Base-by-base conservation (phyloP, 2,113 vertebrate genomes). In the Callionymus lyra region DNA sequence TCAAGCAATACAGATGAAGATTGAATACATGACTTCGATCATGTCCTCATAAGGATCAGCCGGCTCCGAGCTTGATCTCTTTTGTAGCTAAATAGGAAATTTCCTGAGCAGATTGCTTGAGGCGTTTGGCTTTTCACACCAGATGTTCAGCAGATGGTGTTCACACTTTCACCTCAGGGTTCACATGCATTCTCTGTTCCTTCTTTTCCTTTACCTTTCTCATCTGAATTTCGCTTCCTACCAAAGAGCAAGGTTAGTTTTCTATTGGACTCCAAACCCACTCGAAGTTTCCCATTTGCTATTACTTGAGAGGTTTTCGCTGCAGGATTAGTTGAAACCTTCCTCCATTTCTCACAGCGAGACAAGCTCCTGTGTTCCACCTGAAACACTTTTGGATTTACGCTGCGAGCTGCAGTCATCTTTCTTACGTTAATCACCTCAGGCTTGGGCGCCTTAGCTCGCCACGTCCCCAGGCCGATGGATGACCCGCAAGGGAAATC, bases 371-470 rank as follows among this genome's bases (percentile, higher is more conserved):
- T n/a, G 64, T 77, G 76, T 77, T 79, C 49, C 67, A 50, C 47
- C 47, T 79, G 58, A 84, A 72, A 65, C 69, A 59, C 68, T 71
- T 68, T 77, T 59, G 68, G 67, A 82, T 86, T 79, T 85, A 78
- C 72, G 55, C 59, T 32, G 56, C 53, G 47, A 65, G 36, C 53
- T 52, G 67, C 61, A 71, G 72, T 55, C 27, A 51, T 76, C 74
- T 79, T 63, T 87, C 85, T 79, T 79, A 55, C 37, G 59, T 79
- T 80, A 81, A 84, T 85, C 71, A 73, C 73, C 69, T 71, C 57
- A 48, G 74, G 81, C 68, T 56, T 67, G 61, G 54, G 67, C 53
- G 54, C 40, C 70, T 55, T 47, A 32, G 68, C 65, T 63, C 44
- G 27, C 56, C 70, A 48, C 31, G 50, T 79, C 81, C 70, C 42